Evolutionary conservation across 2,113 vertebrate genomes (phyloP).

Genomic region (Craseonycteris thonglongyai): DNA sequence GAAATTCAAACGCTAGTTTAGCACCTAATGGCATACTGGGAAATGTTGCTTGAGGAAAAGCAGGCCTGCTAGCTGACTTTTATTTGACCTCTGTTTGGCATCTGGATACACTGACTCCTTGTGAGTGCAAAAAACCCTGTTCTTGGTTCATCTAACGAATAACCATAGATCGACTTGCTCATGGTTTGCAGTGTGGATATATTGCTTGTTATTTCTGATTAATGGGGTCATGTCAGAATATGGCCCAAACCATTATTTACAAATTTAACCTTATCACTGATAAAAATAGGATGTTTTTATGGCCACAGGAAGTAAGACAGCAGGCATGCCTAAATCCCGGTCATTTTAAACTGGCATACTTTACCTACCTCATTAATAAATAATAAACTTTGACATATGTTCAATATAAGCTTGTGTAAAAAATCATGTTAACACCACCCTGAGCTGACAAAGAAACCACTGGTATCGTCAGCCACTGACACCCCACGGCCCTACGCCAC

Average conservation of each 20-base stretch:
- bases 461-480: not conserved
- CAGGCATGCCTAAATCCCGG: not conserved
- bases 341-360: not conserved
- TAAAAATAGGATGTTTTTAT: slow-evolving; percentile 17
- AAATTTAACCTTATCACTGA: slow-evolving; percentile 17
- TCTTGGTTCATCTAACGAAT: not conserved
- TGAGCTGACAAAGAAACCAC: not conserved
- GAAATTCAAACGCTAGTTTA: not conserved
- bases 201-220: slow-evolving; percentile 25
- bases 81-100: slow-evolving; percentile 27
- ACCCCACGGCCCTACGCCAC: not conserved
- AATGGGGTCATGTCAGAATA: not conserved
- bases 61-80: slow-evolving; percentile 25
- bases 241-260: not conserved
- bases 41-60: slow-evolving; percentile 3
- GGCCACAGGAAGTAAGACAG: not conserved
- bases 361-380: not conserved
- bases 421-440: not conserved
- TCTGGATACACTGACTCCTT: not conserved
- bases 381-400: not conserved
- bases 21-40: not conserved
- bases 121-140: not conserved
- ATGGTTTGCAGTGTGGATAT: not conserved
- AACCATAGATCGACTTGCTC: not conserved
- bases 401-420: not conserved